Evolutionary conservation across 2,797 vertebrate species (phyloP).

Genomic region (Cirrhinus mrigala): DNA sequence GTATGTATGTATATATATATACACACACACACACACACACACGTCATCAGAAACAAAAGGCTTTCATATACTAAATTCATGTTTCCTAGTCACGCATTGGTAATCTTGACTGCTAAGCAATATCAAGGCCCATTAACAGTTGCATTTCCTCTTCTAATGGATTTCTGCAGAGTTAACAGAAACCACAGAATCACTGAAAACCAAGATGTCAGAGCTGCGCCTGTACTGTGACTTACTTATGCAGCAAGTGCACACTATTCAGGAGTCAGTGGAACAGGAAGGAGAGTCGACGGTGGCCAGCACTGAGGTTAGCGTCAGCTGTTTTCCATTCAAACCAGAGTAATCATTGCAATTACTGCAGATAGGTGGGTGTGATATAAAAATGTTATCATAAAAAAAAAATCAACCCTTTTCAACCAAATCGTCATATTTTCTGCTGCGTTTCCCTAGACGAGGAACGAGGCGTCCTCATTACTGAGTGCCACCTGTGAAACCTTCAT

Average conservation of each 20-base stretch:
- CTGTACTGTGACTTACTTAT: constrained; percentile 97
- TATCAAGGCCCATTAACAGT: background rate
- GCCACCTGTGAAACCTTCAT: constrained; percentile 97
- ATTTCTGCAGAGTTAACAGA: constrained; percentile 82
- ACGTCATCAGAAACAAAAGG: background rate
- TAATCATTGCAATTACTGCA: background rate
- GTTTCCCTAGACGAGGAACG: constrained; percentile 85
- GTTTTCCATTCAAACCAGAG: background rate
- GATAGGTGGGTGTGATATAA: background rate
- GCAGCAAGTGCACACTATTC: constrained; percentile 96
- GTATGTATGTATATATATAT: background rate
- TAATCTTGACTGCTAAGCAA: background rate
- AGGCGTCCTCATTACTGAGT: constrained; percentile 92
- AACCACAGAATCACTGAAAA: constrained; percentile 95
- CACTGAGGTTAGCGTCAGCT: constrained; percentile 80
- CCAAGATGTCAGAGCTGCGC: constrained; percentile 98
- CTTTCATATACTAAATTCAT: background rate
- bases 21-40: no score
- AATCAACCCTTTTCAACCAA: constrained; percentile 39
- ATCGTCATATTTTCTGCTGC: constrained; percentile 47
- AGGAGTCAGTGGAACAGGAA: constrained; percentile 86
- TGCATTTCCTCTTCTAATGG: constrained; percentile 25
- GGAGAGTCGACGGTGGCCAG: constrained; percentile 78
- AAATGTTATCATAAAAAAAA: background rate
- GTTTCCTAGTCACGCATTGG: background rate